These are phyloP conservation scores for Amphiduros pacificus DNA, from an alignment of 2,888 invertebrate species.

Conservation along the genomic window DNA sequence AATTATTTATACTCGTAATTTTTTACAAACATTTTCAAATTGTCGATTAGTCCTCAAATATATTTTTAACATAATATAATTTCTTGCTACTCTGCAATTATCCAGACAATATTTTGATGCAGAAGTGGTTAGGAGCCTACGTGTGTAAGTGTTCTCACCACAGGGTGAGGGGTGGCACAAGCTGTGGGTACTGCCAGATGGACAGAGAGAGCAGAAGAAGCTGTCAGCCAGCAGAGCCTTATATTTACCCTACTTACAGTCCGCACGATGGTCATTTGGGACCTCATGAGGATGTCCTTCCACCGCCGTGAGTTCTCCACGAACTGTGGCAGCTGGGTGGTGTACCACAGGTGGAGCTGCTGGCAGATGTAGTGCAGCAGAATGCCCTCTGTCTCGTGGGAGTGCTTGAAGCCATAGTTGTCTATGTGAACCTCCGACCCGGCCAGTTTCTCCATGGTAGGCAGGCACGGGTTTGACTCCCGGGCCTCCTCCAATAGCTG, in stretches of 20 bases:
- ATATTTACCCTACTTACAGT: slow-evolving; percentile 6
- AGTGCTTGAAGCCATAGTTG: slow-evolving; percentile 62
- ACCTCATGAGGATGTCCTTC: slow-evolving; percentile 37
- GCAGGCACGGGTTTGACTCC: slow-evolving; percentile 61
- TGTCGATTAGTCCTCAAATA: too few species aligned
- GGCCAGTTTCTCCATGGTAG: slow-evolving; percentile 60
- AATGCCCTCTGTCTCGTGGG: slow-evolving; percentile 58
- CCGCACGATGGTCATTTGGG: not conserved
- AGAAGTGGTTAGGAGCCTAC: too few species aligned
- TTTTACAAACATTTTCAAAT: too few species aligned
- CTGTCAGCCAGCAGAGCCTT: too few species aligned
- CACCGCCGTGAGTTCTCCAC: slow-evolving; percentile 58
- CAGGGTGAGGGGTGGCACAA: too few species aligned
- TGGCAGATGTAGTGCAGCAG: slow-evolving; percentile 64
- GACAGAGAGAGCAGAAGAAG: too few species aligned
- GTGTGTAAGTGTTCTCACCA: too few species aligned
- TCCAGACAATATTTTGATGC: too few species aligned
- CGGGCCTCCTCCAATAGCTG: slow-evolving; percentile 60
- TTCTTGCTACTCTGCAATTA: too few species aligned
- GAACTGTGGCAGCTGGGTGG: slow-evolving; percentile 50
- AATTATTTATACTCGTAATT: too few species aligned
- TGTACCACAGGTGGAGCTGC: slow-evolving; percentile 61
- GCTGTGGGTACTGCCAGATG: too few species aligned
- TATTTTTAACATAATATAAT: too few species aligned
- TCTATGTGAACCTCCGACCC: slow-evolving; percentile 61